Conservation (phyloP, 2,113 vertebrate species). For the Oophaga pumilio region DNA sequence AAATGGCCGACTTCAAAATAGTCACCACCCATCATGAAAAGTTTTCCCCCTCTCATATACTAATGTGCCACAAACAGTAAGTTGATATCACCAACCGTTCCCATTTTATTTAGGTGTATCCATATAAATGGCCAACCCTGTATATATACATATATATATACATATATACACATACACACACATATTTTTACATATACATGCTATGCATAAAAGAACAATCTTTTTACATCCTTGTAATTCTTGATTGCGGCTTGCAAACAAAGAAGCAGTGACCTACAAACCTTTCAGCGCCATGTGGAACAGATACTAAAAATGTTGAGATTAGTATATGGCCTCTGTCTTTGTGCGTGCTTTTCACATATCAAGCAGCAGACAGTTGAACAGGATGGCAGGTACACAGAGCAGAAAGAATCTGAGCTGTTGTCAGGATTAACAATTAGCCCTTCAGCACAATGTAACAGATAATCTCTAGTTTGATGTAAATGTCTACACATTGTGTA, state of each 20-base stretch:
- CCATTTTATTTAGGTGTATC: too few species aligned
- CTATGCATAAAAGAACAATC: background rate
- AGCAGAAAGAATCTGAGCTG: conserved; percentile 17
- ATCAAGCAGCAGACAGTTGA: conserved; percentile 20
- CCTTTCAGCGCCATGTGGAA: background rate
- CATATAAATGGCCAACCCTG: too few species aligned
- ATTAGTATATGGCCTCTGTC: background rate
- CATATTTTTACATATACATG: too few species aligned
- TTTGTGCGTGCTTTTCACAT: conserved; percentile 21
- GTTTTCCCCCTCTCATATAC: too few species aligned
- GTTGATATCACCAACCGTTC: too few species aligned
- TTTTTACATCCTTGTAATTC: background rate
- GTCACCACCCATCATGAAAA: too few species aligned
- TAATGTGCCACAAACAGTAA: too few species aligned
- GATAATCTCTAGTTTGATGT: background rate
- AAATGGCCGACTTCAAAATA: too few species aligned
- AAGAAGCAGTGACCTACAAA: background rate
- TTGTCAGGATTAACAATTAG: conserved; percentile 11
- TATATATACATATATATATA: too few species aligned
- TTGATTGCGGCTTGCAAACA: background rate
- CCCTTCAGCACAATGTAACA: conserved; percentile 4
- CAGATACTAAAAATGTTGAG: background rate
- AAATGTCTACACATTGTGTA: background rate
- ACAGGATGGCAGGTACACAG: conserved; percentile 22
- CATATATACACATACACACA: too few species aligned